A percentile compares a stretch with the other conserved stretches of the same genome.
Conservation (phyloP, 2,113 vertebrate species). For the Coryphaenoides rupestris region DNA sequence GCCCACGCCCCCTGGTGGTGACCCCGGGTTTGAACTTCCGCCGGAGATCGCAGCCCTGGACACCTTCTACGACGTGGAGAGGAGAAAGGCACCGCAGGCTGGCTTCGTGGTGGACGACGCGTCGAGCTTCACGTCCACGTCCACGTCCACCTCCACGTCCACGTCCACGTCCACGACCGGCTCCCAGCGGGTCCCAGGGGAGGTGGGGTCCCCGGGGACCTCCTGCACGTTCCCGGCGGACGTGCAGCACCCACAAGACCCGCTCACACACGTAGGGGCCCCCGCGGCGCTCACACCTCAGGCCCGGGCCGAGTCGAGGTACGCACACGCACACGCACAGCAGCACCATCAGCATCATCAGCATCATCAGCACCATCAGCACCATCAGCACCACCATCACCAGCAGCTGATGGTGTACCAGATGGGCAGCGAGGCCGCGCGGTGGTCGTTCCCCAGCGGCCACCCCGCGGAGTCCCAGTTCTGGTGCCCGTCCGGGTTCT, state of each 20-base stretch:
- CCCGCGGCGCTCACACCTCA: conserved; percentile 14
- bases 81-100: conserved; percentile 37
- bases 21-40: conserved; percentile 40
- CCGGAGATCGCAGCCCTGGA: conserved; percentile 38
- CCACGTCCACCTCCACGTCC: conserved; percentile 10
- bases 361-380: background rate
- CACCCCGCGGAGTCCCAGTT: conserved; percentile 44
- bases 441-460: conserved; percentile 50
- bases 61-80: conserved; percentile 38
- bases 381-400: background rate
- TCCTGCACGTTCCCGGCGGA: conserved; percentile 54
- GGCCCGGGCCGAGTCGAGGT: conserved; percentile 47
- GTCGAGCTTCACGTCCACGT: conserved; percentile 12
- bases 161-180: background rate
- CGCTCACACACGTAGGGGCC: conserved; percentile 7
- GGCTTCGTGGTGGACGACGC: conserved; percentile 30
- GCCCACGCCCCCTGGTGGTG: too few relatives aligned
- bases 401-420: conserved; percentile 48
- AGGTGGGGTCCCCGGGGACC: conserved; percentile 46
- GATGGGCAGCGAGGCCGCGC: conserved; percentile 48
- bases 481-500: conserved; percentile 62
- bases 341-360: background rate
- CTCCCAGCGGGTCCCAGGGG: conserved; percentile 7
- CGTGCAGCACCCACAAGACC: conserved; percentile 45
- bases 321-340: conserved; percentile 12